Conservation (phyloP, 2,113 vertebrate species). For the Mastomys natalensis region DNA sequence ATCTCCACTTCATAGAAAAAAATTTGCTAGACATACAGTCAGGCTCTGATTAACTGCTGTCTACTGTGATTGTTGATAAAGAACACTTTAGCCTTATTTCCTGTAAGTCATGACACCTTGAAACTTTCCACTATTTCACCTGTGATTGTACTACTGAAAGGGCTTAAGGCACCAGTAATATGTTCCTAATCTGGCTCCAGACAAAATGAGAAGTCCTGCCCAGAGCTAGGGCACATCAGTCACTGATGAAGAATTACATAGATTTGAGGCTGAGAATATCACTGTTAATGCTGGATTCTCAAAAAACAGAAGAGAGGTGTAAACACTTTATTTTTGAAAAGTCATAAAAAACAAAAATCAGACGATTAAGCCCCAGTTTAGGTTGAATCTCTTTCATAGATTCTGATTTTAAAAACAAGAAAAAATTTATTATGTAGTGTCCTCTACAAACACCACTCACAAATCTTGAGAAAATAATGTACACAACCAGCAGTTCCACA, state of each 20-base stretch:
- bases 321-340: not conserved
- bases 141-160: not conserved
- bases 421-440: not conserved
- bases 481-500: not conserved
- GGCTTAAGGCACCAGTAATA: not conserved
- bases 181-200: not conserved
- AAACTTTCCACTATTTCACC: conserved; percentile 33
- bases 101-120: not conserved
- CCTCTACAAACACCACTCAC: not conserved
- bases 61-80: not conserved
- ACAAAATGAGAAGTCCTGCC: not conserved
- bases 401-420: not conserved
- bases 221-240: not conserved
- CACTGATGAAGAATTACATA: not conserved
- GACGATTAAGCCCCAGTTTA: not conserved
- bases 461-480: conserved; percentile 18
- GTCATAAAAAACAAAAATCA: not conserved
- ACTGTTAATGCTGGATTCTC: not conserved
- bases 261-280: not conserved
- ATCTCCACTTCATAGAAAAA: not conserved
- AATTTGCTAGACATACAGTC: not conserved
- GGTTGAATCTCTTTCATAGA: not conserved
- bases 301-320: not conserved
- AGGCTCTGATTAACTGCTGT: not conserved
- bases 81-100: conserved; percentile 43